A percentile compares a stretch with the other conserved stretches of the same genome.
Evolutionary conservation across 2,113 vertebrate genomes (phyloP).

Genomic region (Balaeniceps rex): DNA sequence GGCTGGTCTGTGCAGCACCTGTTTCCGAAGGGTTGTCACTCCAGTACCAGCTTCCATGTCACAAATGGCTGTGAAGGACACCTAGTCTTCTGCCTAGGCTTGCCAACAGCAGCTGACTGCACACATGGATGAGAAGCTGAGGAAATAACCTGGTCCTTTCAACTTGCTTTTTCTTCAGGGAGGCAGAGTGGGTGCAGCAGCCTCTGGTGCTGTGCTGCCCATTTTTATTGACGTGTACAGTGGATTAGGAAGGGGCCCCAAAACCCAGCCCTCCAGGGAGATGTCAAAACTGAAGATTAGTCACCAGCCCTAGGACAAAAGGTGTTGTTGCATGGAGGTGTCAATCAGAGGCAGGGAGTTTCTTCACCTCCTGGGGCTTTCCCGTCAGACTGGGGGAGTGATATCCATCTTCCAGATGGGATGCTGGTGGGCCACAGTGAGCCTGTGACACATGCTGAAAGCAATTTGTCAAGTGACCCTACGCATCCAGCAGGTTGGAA

Average conservation of each 20-base stretch:
- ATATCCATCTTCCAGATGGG: background rate
- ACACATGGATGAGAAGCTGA: background rate
- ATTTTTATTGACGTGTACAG: constrained; percentile 10
- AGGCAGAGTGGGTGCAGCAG: background rate
- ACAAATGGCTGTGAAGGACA: background rate
- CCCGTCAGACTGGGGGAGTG: background rate
- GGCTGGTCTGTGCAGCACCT: background rate
- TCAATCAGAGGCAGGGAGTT: background rate
- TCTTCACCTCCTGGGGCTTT: background rate
- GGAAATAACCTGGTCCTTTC: background rate
- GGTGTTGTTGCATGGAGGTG: background rate
- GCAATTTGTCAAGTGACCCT: background rate
- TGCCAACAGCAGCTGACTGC: background rate
- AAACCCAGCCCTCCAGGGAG: background rate
- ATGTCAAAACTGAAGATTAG: constrained; percentile 61
- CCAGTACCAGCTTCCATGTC: background rate
- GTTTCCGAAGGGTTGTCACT: background rate
- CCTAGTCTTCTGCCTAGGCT: background rate
- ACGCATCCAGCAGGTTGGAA: background rate
- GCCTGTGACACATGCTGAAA: background rate
- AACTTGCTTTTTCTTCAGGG: background rate
- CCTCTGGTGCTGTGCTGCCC: constrained; percentile 15
- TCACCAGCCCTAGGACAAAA: constrained; percentile 1
- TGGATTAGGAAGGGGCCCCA: background rate
- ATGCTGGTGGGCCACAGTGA: background rate